Evolutionary conservation across 2,797 vertebrate species (phyloP), one percentile per base, ranked within the genome.

Genomic region (Phoebastria nigripes): DNA sequence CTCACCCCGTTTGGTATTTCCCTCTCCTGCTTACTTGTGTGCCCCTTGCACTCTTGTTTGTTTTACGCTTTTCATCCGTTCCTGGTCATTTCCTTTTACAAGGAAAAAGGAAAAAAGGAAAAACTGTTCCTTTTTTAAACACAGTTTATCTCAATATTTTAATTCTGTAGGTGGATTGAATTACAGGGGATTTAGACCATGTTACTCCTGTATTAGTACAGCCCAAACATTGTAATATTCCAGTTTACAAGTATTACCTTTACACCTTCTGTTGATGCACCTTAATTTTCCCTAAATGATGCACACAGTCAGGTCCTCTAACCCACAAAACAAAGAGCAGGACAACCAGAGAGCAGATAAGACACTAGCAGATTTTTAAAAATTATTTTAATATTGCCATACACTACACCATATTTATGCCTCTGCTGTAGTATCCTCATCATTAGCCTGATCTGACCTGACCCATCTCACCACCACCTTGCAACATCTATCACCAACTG

Each of bases 11-110:
- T 12, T 3, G 2, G 8, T 19, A 33, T 44, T 80, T n/a, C 24
- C 18, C 35, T 18, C 35, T 58, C n/a, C 33, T 9, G 6, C 31
- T 39, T 2, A 1, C 25, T 15, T 0, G 0, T 4, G 4, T 47
- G 55, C 16, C n/a, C 41, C 22, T n/a, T 28, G 35, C n/a, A 28
- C n/a, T 79, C 29, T 11, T 41, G 14, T n/a, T 33, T 58, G 19
- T 24, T 79, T 86, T n/a, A 54, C 6, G 4, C 9, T 61, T 65
- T 25, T 33, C 8, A 55, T 39, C 54, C 20, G 54, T 47, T 91
- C 69, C 54, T 47, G 11, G 19, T 14, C 15, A 12, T 83, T 51
- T 73, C n/a, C n/a, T 72, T 74, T 56, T 31, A 49, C 22, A 37
- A 37, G 37, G 37, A 37, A 37, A 37, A 37, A 37, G 37, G 37